phyloP scores from a whole-genome alignment of 2,797 vertebrate species.

The Coracias cyanogaster region DNA sequence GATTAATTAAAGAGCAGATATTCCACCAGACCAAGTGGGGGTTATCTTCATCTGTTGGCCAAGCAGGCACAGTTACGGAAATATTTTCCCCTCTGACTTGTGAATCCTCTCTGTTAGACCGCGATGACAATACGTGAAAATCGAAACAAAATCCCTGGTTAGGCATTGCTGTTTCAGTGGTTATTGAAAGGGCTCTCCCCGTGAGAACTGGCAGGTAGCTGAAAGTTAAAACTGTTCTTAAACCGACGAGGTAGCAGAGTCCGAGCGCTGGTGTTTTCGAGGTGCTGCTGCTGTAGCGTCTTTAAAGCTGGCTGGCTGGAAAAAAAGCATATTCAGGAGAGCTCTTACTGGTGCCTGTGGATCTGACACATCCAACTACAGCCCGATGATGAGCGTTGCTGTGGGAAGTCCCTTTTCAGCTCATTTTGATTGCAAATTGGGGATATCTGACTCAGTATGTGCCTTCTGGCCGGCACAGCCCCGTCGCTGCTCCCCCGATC shows the following conservation, averaged over 20 bases:
- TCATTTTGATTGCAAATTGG: conserved; percentile 35
- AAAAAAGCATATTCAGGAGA: conserved; percentile 54
- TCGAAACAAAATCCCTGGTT: conserved; percentile 71
- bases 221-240: conserved; percentile 42
- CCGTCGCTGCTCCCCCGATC: neutral
- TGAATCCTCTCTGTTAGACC: conserved; percentile 23
- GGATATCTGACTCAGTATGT: conserved; percentile 37
- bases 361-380: conserved; percentile 33
- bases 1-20: neutral
- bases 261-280: neutral
- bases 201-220: conserved; percentile 16
- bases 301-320: conserved; percentile 37
- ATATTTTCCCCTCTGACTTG: neutral
- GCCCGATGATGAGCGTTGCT: conserved; percentile 30
- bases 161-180: conserved; percentile 55
- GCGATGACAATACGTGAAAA: conserved; percentile 38
- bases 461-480: conserved; percentile 57
- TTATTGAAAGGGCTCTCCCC: conserved; percentile 60
- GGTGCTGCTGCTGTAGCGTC: neutral
- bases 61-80: neutral
- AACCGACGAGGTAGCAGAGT: neutral
- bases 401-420: conserved; percentile 54
- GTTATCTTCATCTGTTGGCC: conserved; percentile 2
- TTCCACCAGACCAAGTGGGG: neutral
- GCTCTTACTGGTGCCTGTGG: conserved; percentile 55